phyloP scores from a whole-genome alignment of 2,888 invertebrate species.

The Agrotis segetum region DNA sequence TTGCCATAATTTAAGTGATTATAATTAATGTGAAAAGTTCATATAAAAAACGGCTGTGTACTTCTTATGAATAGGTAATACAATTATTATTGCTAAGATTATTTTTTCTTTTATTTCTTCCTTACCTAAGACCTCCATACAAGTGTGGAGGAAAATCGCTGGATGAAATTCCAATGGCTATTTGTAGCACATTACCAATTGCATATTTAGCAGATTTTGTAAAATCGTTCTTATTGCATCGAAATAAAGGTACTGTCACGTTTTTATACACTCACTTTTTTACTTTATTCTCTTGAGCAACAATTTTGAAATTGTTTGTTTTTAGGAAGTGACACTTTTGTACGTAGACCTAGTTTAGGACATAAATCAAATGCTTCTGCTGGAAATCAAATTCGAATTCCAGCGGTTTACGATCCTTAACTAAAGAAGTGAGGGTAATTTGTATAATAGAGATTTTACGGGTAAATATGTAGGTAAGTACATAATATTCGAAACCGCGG shows the following conservation, averaged over 20 bases:
- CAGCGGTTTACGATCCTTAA: neutral
- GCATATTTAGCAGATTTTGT: neutral
- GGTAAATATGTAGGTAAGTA: too few relatives aligned
- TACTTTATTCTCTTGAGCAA: too few relatives aligned
- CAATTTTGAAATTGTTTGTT: too few relatives aligned
- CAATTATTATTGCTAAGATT: conserved; percentile 47
- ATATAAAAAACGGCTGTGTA: conserved; percentile 87
- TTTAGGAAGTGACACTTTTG: too few relatives aligned
- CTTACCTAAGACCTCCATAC: neutral
- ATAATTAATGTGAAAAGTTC: conserved; percentile 57
- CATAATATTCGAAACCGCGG: too few relatives aligned
- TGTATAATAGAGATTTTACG: too few relatives aligned
- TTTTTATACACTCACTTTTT: too few relatives aligned
- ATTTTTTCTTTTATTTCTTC: conserved; percentile 31
- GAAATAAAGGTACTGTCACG: neutral
- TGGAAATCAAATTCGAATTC: neutral
- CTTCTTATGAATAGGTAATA: conserved; percentile 82
- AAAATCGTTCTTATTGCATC: neutral
- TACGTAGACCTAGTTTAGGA: too few relatives aligned
- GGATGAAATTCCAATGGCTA: too few relatives aligned
- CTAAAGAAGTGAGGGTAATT: neutral
- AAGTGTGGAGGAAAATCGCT: too few relatives aligned
- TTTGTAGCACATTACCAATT: accelerated
- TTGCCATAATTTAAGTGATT: conserved; percentile 49
- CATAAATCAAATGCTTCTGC: neutral